Conservation (phyloP, 2,797 vertebrate genomes). For the Typhlichthys subterraneus region DNA sequence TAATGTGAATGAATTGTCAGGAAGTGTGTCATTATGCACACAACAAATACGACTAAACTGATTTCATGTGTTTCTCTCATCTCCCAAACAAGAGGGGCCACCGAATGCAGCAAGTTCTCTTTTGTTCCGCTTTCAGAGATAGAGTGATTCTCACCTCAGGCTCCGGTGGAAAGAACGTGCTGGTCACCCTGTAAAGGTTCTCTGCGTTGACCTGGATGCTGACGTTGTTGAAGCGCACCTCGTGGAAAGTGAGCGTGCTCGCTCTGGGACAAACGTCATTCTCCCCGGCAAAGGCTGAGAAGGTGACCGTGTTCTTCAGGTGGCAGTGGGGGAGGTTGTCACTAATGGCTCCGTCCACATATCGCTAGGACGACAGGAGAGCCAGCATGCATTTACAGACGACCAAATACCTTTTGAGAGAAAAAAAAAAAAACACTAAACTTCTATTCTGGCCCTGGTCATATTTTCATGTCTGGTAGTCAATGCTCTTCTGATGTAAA, state of each 20-base stretch:
- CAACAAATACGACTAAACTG: background rate
- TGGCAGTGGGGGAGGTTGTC: slow-evolving; percentile 81
- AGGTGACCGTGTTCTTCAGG: slow-evolving; percentile 80
- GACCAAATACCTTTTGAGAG: no score
- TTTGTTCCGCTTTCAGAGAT: background rate
- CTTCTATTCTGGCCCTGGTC: no score
- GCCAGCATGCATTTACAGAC: no score
- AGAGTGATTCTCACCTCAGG: slow-evolving; percentile 72
- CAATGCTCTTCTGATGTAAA: no score
- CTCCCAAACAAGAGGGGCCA: no score
- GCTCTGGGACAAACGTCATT: slow-evolving; percentile 85
- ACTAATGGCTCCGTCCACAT: slow-evolving; percentile 86
- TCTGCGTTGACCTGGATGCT: slow-evolving; percentile 80
- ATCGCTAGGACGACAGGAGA: slow-evolving; percentile 71
- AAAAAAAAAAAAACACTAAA: no score
- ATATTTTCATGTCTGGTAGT: no score
- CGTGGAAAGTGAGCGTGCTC: slow-evolving; percentile 75
- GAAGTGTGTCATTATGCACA: no score
- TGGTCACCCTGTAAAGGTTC: slow-evolving; percentile 79
- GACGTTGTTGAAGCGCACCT: slow-evolving; percentile 81
- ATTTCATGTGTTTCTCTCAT: no score
- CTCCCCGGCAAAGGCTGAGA: slow-evolving; percentile 88
- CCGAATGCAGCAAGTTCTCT: no score
- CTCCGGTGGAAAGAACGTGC: slow-evolving; percentile 81
- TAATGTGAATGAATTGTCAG: no score